Conservation (phyloP, 2,888 invertebrate genomes). For the Ferrisia virgata region DNA sequence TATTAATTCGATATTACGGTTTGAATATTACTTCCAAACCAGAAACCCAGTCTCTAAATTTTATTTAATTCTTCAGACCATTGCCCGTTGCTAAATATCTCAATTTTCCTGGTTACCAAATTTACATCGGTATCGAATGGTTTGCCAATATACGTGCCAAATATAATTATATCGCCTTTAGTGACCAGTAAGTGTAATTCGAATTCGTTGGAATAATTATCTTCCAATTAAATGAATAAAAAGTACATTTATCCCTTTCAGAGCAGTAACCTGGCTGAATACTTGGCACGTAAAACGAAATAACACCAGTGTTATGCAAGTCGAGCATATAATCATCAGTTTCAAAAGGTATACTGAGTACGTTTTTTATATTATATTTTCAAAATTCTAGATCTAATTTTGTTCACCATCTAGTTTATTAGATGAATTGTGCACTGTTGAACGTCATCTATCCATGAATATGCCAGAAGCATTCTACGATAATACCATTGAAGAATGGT, state of each 20-base stretch:
- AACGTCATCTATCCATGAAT: conserved; percentile 57
- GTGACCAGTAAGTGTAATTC: conserved; percentile 58
- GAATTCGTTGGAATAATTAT: no score
- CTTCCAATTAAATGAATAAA: no score
- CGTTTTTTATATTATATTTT: conserved; percentile 1
- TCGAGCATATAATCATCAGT: conserved; percentile 60
- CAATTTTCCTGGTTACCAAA: conserved; percentile 55
- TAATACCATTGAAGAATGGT: conserved; percentile 63
- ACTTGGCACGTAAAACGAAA: conserved; percentile 66
- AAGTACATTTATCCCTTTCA: conserved; percentile 52
- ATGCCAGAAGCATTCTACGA: conserved; percentile 59
- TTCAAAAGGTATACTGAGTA: conserved; percentile 60
- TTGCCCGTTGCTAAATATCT: conserved; percentile 55
- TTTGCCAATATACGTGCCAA: conserved; percentile 57
- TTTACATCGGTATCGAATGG: conserved; percentile 57
- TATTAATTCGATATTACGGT: background rate
- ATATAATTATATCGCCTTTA: conserved; percentile 56
- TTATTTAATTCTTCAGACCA: conserved; percentile 51
- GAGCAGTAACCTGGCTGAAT: conserved; percentile 68
- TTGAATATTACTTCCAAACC: no score
- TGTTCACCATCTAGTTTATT: conserved; percentile 54
- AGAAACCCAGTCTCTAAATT: background rate
- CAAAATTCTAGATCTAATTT: background rate
- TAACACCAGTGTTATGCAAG: conserved; percentile 65
- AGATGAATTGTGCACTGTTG: conserved; percentile 58